Percentiles rank a stretch among this genome's conserved stretches.
These are phyloP conservation scores for Arvicanthis niloticus DNA, from an alignment of 2,113 vertebrate genomes.

Conservation along the genomic window DNA sequence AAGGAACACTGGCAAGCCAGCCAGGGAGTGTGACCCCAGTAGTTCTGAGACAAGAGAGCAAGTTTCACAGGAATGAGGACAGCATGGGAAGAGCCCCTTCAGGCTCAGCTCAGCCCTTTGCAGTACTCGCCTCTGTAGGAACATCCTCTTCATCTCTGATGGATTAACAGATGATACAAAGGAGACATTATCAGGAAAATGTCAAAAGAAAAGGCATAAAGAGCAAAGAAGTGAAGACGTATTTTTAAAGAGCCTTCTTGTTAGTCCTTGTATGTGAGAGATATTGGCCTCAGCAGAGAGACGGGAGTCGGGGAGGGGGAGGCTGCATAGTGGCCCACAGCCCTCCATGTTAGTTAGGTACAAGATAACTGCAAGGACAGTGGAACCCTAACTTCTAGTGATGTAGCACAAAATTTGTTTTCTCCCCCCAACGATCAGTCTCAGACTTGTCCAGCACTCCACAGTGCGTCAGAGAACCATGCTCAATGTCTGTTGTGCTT, in stretches of 20 bases:
- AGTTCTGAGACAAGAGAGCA: neutral
- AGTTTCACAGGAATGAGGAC: neutral
- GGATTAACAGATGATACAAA: neutral
- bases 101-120: neutral
- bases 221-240: neutral
- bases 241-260: neutral
- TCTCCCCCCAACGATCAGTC: neutral
- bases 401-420: neutral
- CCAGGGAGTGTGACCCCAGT: neutral
- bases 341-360: neutral
- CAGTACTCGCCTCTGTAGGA: neutral
- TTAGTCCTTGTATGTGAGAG: neutral
- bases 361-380: neutral
- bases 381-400: neutral
- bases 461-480: neutral
- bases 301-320: too few relatives aligned
- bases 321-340: accelerated
- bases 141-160: neutral
- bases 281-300: too few relatives aligned
- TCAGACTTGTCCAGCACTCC: neutral
- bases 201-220: neutral
- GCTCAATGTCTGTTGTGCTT: neutral
- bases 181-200: neutral
- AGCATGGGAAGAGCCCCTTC: neutral
- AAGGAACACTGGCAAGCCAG: neutral